These are phyloP conservation scores for Fragariocoptes setiger DNA, from an alignment of 1,140 invertebrate species.

Conservation along the genomic window DNA sequence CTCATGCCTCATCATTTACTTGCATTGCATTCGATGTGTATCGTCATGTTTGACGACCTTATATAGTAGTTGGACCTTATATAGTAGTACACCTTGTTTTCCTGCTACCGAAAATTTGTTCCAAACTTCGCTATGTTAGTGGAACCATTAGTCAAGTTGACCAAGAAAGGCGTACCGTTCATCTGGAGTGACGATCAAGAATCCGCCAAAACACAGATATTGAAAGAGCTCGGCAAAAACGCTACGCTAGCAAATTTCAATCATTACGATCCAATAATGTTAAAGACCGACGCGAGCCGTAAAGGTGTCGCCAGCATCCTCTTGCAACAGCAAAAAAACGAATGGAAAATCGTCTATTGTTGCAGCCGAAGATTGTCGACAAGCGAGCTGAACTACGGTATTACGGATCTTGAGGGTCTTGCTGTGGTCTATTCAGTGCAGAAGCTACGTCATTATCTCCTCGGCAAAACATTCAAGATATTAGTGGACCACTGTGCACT, in stretches of 20 bases:
- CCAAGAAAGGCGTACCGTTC: slow-evolving; percentile 14
- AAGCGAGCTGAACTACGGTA: slow-evolving; percentile 19
- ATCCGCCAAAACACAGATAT: slow-evolving; percentile 9
- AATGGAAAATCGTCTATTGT: neutral
- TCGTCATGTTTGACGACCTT: no score
- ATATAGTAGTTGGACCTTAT: no score
- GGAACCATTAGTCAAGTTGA: neutral
- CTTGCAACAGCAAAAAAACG: neutral
- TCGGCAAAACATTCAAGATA: slow-evolving; percentile 16
- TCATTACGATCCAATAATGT: neutral
- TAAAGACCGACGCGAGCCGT: neutral
- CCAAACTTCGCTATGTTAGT: neutral
- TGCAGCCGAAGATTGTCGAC: neutral
- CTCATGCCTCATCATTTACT: neutral
- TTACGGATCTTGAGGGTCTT: slow-evolving; percentile 23
- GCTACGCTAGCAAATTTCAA: neutral
- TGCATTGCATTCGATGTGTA: neutral
- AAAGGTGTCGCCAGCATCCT: neutral
- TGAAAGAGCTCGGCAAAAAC: neutral
- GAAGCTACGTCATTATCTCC: slow-evolving; percentile 22
- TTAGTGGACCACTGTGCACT: slow-evolving; percentile 21
- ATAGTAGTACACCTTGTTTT: neutral
- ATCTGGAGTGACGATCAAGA: slow-evolving; percentile 14
- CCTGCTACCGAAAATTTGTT: neutral
- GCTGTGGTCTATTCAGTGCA: slow-evolving; percentile 19